Conservation (phyloP, 2,113 vertebrate genomes). For the Hyaena hyaena region DNA sequence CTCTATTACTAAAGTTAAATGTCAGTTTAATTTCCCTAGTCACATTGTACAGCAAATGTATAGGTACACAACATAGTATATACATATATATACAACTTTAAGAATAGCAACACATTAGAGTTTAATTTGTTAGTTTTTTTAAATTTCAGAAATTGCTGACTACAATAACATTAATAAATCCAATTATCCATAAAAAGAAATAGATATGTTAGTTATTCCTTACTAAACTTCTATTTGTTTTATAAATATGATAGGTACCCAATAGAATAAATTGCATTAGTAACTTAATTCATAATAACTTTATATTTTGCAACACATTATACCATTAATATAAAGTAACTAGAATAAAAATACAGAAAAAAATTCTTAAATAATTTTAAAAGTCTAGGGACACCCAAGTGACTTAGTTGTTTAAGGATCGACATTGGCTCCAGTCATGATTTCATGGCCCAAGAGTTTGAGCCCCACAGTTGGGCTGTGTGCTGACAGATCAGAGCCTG, state of each 20-base stretch:
- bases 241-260: background rate
- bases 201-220: background rate
- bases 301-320: background rate
- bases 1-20: background rate
- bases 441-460: no score
- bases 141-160: background rate
- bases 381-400: background rate
- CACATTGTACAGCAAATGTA: background rate
- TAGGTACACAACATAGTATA: background rate
- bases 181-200: background rate
- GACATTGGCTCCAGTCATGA: no score
- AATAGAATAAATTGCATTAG: background rate
- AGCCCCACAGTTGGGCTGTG: no score
- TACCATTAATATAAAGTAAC: background rate
- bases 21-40: background rate
- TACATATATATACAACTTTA: background rate
- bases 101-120: background rate
- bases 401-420: no score
- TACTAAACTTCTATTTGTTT: background rate
- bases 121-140: background rate
- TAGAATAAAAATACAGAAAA: background rate
- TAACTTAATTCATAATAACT: background rate
- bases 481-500: no score
- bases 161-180: background rate
- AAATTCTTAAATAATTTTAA: background rate